A percentile compares a stretch with the other conserved stretches of the same genome.
Evolutionary conservation across 2,113 vertebrate genomes (phyloP).

Genomic region (Pangasianodon gigas): DNA sequence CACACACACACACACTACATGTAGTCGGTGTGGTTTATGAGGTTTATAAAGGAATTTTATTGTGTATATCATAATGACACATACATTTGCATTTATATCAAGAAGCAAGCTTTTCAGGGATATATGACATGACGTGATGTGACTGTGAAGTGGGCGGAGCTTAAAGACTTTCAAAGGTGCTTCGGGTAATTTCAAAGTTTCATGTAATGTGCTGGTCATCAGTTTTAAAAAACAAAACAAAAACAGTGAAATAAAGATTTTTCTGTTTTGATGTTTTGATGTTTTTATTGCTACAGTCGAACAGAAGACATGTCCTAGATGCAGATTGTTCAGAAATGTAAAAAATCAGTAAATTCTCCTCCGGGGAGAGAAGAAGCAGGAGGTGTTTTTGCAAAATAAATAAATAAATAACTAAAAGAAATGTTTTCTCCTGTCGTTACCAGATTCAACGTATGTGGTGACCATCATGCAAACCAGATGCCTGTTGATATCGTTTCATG

Average conservation of each 20-base stretch:
- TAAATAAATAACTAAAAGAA: neutral
- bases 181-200: neutral
- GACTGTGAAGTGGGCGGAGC: neutral
- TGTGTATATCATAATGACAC: neutral
- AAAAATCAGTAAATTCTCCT: neutral
- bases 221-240: neutral
- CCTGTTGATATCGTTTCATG: constrained; percentile 35
- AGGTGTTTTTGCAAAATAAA: neutral
- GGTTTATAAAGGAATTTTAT: neutral
- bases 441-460: neutral
- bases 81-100: neutral
- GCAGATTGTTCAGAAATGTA: neutral
- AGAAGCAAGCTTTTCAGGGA: too few relatives aligned
- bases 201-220: neutral
- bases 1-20: constrained; percentile 7
- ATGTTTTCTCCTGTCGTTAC: neutral
- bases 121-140: too few relatives aligned
- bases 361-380: neutral
- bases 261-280: neutral
- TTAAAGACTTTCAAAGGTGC: neutral
- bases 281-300: neutral
- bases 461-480: constrained; percentile 48
- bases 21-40: neutral
- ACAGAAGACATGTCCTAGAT: neutral
- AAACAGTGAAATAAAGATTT: neutral